These are phyloP conservation scores for Ondatra zibethicus DNA, from an alignment of 2,113 vertebrate species.

Conservation along the genomic window DNA sequence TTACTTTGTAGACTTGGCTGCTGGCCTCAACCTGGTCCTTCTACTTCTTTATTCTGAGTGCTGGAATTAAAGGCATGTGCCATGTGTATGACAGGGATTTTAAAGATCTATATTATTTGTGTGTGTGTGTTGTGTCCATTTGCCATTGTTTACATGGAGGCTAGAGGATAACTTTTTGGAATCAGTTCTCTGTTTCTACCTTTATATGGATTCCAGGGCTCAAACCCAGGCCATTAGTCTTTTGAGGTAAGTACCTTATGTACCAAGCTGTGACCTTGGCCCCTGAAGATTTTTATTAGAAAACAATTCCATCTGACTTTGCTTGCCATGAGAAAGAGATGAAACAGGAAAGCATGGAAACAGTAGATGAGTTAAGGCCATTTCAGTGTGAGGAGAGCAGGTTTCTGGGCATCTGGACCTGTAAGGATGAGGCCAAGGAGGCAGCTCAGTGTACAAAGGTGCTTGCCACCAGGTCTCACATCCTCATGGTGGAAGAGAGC, in stretches of 20 bases:
- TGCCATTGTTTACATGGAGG: background rate
- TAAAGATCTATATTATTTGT: background rate
- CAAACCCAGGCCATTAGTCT: background rate
- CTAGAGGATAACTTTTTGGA: background rate
- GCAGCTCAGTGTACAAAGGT: background rate
- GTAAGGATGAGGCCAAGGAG: background rate
- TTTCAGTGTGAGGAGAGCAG: background rate
- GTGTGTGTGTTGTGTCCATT: background rate
- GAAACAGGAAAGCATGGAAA: background rate
- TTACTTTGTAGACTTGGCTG: background rate
- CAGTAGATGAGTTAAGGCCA: background rate
- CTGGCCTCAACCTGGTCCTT: background rate
- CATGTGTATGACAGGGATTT: background rate
- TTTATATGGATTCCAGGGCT: too few species aligned
- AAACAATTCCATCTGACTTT: background rate
- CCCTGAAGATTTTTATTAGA: background rate
- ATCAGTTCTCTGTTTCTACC: background rate
- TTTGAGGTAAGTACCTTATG: background rate
- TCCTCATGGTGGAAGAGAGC: background rate
- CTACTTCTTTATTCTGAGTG: background rate
- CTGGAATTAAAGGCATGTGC: background rate
- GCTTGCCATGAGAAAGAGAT: background rate
- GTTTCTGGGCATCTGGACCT: background rate
- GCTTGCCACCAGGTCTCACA: background rate
- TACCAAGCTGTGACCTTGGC: background rate